A percentile compares a stretch with the other conserved stretches of the same genome.
Conservation (phyloP, 2,888 invertebrate genomes). For the Clepsis dumicolana region DNA sequence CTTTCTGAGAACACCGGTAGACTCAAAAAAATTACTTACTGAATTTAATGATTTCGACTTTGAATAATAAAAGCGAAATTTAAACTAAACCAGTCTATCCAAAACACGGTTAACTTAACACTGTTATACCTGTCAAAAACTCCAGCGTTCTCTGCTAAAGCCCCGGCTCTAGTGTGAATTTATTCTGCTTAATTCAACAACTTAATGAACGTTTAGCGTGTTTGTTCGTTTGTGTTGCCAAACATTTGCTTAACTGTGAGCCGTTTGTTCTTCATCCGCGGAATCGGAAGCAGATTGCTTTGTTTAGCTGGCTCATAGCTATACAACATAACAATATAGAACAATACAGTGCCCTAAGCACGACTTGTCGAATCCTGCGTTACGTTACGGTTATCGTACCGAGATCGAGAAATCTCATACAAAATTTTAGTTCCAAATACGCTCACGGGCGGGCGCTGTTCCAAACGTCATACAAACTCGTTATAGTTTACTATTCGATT, state of each 20-base stretch:
- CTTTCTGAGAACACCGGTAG: too few relatives aligned
- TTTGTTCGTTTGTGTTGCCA: conserved; percentile 19
- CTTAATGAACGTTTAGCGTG: conserved; percentile 37
- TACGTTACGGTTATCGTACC: too few relatives aligned
- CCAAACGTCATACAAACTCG: too few relatives aligned
- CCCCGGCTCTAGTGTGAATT: not conserved
- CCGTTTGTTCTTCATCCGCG: conserved; percentile 7
- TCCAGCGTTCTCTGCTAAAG: not conserved
- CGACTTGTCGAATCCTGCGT: too few relatives aligned
- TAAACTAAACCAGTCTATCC: not conserved
- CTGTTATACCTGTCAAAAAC: not conserved
- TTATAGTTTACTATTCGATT: too few relatives aligned
- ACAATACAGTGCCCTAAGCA: too few relatives aligned
- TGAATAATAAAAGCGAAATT: not conserved
- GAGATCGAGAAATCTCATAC: too few relatives aligned
- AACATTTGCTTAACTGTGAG: conserved; percentile 24
- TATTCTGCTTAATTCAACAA: conserved; percentile 27
- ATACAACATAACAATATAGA: too few relatives aligned
- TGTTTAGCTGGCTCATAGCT: not conserved
- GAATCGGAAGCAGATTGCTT: conserved; percentile 1
- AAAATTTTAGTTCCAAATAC: too few relatives aligned
- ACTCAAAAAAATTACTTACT: too few relatives aligned
- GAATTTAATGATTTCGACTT: too few relatives aligned
- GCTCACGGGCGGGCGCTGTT: too few relatives aligned
- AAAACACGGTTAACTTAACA: not conserved